A percentile compares a stretch with the other conserved stretches of the same genome.
Evolutionary conservation across 2,113 vertebrate species (phyloP).

Genomic region (Ibidorhyncha struthersii): DNA sequence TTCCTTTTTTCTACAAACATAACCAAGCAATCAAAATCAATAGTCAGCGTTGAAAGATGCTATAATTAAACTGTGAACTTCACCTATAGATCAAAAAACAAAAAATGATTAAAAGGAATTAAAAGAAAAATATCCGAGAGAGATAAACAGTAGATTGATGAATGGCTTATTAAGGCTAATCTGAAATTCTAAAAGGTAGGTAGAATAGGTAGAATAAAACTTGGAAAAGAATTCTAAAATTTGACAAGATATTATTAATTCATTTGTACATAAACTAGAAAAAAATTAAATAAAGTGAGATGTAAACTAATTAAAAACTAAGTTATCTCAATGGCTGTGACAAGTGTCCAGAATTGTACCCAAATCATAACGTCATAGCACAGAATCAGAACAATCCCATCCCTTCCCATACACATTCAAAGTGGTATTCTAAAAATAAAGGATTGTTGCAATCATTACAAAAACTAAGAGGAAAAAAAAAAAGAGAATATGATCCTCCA

Average conservation of each 20-base stretch:
- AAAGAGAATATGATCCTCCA: neutral
- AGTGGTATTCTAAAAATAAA: neutral
- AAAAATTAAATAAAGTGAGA: neutral
- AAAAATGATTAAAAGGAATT: conserved; percentile 2
- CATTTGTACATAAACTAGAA: neutral
- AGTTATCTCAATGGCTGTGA: neutral
- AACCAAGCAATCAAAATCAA: conserved; percentile 40
- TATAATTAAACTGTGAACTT: conserved; percentile 20
- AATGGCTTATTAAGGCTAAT: neutral
- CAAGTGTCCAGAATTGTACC: neutral
- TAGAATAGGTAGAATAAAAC: neutral
- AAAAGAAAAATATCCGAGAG: conserved; percentile 1
- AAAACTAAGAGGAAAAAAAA: neutral
- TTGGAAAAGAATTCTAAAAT: neutral
- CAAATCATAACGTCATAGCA: neutral
- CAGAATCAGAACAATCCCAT: neutral
- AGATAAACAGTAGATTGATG: neutral
- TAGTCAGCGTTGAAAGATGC: neutral
- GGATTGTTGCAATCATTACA: neutral
- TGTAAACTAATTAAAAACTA: neutral
- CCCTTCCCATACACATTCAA: neutral
- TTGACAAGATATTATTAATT: neutral
- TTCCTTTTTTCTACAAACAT: neutral
- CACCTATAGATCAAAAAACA: neutral
- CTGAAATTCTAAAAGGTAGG: neutral